Evolutionary conservation across 2,888 invertebrate genomes (phyloP), one percentile per base, ranked within the genome.

Genomic region (Leucania comma): DNA sequence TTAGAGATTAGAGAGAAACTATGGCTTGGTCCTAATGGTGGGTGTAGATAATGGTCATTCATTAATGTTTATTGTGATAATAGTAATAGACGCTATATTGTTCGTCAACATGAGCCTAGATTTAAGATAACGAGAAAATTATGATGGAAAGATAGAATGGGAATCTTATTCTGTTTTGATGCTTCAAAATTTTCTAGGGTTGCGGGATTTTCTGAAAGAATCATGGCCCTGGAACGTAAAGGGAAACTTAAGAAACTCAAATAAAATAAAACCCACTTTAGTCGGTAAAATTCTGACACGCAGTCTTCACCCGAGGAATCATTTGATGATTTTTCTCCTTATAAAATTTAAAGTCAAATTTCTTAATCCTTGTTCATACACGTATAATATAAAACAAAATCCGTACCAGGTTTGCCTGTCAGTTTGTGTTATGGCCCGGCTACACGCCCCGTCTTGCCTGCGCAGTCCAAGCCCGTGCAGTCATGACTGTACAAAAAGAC

Each of bases 21-120:
- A 79, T 60, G 29, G 42, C 64, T 56, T 65, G 61, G 48, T 20
- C 29, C 48, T 76, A 79, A 80, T 72, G 72, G 80, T 68, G 58
- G 64, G 64, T 51, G 56, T 38, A 75, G 80, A 80, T 79, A 79
- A 63, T 80, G 68, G 80, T 63, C 64, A 76, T 79, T 79, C 77
- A 79, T 79, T 80, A 72, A 72, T 42, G 68, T 80, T 79, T 79
- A 79, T 76, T 80, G 61, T 80, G 61, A 46, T 68, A 72, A 72
- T 80, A 64, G 26, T 78, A 75, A 75, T 62, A 68, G 54, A 32
- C 50, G 35, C 59, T 58, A 75, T 62, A 65, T 70, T 62, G 58
- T 74, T 62, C 59, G 78, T 61, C 63, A 68, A 66, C 26, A 54
- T 58, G 63, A 77, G 35, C 72, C 65, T 26, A 69, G 60, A 61